A percentile compares a stretch with the other conserved stretches of the same genome.
These are phyloP conservation scores for Coturnix japonica DNA, from an alignment of 2,113 vertebrate genomes.

Conservation along the genomic window DNA sequence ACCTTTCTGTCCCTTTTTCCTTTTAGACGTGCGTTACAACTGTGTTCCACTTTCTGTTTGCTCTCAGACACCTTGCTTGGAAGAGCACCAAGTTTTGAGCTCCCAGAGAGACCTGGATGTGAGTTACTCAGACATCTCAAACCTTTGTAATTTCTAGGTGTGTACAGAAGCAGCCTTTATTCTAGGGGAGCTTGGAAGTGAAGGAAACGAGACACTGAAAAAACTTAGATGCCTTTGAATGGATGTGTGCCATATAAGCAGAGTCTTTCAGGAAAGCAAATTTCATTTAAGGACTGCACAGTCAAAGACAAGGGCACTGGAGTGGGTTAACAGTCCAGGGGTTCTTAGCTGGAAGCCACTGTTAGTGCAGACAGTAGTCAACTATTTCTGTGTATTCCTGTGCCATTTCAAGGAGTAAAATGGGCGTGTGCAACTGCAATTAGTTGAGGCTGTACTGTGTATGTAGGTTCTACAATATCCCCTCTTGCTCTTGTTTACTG, in stretches of 20 bases:
- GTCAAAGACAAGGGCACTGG: neutral
- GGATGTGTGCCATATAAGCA: neutral
- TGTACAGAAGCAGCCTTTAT: neutral
- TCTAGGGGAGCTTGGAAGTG: neutral
- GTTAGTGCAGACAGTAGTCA: neutral
- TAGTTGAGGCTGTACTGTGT: neutral
- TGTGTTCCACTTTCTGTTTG: neutral
- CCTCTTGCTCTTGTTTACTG: neutral
- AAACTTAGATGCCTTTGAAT: neutral
- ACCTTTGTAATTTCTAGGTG: neutral
- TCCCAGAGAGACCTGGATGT: neutral
- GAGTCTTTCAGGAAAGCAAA: neutral
- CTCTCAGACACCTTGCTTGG: neutral
- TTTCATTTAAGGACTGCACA: neutral
- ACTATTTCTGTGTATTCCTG: neutral
- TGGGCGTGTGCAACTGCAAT: neutral
- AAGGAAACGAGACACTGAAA: neutral
- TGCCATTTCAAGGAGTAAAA: neutral
- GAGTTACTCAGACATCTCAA: neutral
- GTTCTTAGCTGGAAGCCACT: neutral
- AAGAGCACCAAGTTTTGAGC: neutral
- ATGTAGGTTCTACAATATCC: neutral
- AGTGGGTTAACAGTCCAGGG: neutral
- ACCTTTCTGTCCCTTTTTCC: neutral
- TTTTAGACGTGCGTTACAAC: neutral